Evolutionary conservation across 2,797 vertebrate genomes (phyloP), one percentile per base, ranked within the genome.

Genomic region (Sylvilagus floridanus): DNA sequence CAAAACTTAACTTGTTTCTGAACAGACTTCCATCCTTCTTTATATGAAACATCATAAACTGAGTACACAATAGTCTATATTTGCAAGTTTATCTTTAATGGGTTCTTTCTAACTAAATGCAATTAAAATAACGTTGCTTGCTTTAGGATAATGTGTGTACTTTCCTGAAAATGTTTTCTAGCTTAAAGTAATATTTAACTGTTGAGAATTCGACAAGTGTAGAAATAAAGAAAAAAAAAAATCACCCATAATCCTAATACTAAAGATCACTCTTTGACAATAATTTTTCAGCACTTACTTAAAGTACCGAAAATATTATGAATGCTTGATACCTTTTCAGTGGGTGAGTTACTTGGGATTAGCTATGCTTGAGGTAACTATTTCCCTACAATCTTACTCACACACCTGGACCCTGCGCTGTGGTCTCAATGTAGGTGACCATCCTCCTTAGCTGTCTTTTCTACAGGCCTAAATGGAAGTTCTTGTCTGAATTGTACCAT

Each of bases 401-500:
- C 8, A 5, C 5, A 26, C 32, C 52, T 73, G 30, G 26, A 1
- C n/a, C 13, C 7, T 6, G 5, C 11, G 9, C 72, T 50, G 37
- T 24, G 22, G 60, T 54, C 32, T 52, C 57, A 73, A 52, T 13
- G 14, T 50, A 26, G 19, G 19, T 0, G 22, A 37, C 71, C 62
- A 63, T 2, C 5, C 69, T 81, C 10, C 9, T 47, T 11, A 37
- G 83, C 2, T 8, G 10, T 35, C 10, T 62, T 52, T 35, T 68
- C 62, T 76, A n/a, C 8, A 50, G n/a, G 47, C 32, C 63, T 84
- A 65, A 47, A 76, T 63, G 42, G 7, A 95, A 50, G 69, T 28
- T 90, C 35, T 75, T 82, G 54, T 92, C 60, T 92, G 73, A 50
- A 88, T 88, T 73, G 28, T 92, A n/a, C n/a, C 26, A 66, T 28